Base-by-base conservation (phyloP, 2,888 invertebrate genomes). In the Zelleria hepariella region DNA sequence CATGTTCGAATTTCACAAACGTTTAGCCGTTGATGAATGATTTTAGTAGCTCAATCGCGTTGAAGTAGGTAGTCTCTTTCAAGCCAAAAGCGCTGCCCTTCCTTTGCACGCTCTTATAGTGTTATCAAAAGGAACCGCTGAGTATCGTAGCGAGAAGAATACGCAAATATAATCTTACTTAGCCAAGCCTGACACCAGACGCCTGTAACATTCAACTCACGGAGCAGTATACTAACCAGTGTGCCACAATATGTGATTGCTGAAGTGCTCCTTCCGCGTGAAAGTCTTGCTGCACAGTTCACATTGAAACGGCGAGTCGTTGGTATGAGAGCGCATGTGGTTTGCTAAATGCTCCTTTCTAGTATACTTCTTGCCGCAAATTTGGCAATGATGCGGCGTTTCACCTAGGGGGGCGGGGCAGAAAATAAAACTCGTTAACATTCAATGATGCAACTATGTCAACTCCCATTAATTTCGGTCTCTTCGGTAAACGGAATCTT, bases 221-320 rank as follows among this genome's bases (percentile, higher is more conserved):
- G 54, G n/a, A n/a, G n/a, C 26, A 10, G 53, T 60, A 78, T 88
- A 88, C 86, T 87, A 78, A 91, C 92, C 93, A 73, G 95, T 95
- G 81, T 95, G 95, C 95, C 95, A 95, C 91, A 95, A 91, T 80
- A 95, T 95, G 89, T 95, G 95, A 90, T 95, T 95, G 92, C 94
- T 94, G 90, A 95, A 95, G 86, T 96, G 95, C 88, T 96, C 96
- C 89, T 95, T 96, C 77, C 95, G 91, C 62, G 95, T 95, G 83
- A 96, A 96, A 67, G 94, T 94, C 87, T 96, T 96, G 80, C 95
- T 94, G 86, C 96, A 96, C 75, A 95, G 93, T 80, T 95, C 95
- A 82, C 96, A 96, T 74, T 94, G 92, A 86, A 94, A 95, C 62
- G 96, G 95, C 62, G 95, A 95, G 82, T 96, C 96, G 77, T 95